A percentile compares a stretch with the other conserved stretches of the same genome.
Conservation (phyloP, 2,113 vertebrate genomes). For the Trichomycterus rosablanca region DNA sequence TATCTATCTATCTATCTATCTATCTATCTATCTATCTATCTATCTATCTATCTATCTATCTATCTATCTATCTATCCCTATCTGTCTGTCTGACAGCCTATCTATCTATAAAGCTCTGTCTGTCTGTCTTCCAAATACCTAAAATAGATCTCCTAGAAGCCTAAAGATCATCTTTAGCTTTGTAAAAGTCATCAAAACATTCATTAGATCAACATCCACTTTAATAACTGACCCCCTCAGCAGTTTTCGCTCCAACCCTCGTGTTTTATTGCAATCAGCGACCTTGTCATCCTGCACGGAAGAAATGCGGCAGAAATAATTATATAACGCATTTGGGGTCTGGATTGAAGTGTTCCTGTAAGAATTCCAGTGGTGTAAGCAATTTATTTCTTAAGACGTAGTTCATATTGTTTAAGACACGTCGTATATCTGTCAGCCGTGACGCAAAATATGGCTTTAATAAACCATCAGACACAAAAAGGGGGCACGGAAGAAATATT, state of each 20-base stretch:
- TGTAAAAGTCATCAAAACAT: conserved; percentile 29
- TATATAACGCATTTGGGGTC: conserved; percentile 64
- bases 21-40: too few relatives aligned
- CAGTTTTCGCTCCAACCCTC: conserved; percentile 18
- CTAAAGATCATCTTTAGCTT: conserved; percentile 14
- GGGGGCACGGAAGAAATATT: conserved; percentile 63
- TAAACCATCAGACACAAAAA: conserved; percentile 62
- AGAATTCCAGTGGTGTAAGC: conserved; percentile 74
- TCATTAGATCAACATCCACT: conserved; percentile 41
- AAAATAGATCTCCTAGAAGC: background rate
- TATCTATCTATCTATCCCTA: too few relatives aligned
- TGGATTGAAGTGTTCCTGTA: conserved; percentile 73
- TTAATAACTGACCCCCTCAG: conserved; percentile 38
- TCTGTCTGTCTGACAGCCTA: background rate
- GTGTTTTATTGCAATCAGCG: conserved; percentile 71
- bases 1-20: too few relatives aligned
- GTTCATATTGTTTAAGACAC: conserved; percentile 77
- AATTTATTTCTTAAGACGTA: conserved; percentile 78
- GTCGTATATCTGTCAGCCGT: conserved; percentile 69
- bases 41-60: too few relatives aligned
- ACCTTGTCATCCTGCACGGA: conserved; percentile 65
- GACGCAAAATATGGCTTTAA: conserved; percentile 74
- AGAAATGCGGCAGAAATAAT: conserved; percentile 70
- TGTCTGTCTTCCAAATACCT: background rate
- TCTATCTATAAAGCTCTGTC: background rate